phyloP scores from a whole-genome alignment of 2,797 vertebrate genomes.

The Falco peregrinus region DNA sequence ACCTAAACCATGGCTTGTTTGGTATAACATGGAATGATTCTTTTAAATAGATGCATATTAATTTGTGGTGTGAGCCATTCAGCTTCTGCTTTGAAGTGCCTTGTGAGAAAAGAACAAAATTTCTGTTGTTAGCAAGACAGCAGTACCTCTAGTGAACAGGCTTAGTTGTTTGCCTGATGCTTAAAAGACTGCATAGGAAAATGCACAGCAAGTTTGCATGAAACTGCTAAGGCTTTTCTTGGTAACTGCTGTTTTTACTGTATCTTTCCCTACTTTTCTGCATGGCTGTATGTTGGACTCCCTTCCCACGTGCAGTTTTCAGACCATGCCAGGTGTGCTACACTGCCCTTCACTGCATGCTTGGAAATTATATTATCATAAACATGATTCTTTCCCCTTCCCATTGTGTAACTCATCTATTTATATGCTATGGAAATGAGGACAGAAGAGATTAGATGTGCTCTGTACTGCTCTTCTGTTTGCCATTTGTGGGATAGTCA shows the following conservation, averaged over 20 bases:
- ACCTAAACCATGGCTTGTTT: neutral
- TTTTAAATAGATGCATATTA: neutral
- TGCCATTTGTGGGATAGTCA: neutral
- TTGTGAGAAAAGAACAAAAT: neutral
- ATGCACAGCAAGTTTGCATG: neutral
- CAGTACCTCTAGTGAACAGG: neutral
- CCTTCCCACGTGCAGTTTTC: neutral
- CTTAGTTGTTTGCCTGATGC: neutral
- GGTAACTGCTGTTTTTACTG: neutral
- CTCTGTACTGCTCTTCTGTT: neutral
- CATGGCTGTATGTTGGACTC: neutral
- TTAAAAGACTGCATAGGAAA: neutral
- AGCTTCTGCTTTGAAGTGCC: neutral
- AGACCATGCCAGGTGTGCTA: neutral
- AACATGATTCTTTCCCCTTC: neutral
- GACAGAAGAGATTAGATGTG: neutral
- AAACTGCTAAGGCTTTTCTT: neutral
- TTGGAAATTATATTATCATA: neutral
- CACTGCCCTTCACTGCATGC: rapidly evolving
- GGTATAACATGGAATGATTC: neutral
- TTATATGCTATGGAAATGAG: neutral
- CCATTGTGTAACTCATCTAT: neutral
- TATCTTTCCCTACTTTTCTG: neutral
- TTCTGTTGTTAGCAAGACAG: neutral
- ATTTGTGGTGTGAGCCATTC: neutral